Evolutionary conservation across 2,888 invertebrate genomes (phyloP).

Genomic region (Ochropleura leucogaster): DNA sequence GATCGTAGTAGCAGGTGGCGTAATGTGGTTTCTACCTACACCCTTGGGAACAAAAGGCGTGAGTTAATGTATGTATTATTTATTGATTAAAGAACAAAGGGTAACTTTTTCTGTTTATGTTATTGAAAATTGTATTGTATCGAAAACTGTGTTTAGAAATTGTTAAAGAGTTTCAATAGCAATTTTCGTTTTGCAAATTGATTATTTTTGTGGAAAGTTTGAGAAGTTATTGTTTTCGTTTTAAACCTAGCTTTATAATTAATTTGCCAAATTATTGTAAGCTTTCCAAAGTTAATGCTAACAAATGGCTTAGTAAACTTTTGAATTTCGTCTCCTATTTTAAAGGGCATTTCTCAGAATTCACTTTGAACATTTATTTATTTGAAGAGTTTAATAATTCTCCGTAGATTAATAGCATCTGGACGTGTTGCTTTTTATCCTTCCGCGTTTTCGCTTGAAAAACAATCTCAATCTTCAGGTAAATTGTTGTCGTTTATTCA

Average conservation of each 20-base stretch:
- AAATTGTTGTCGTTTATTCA: too few species aligned
- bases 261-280: slow-evolving; percentile 20
- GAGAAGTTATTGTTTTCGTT: slow-evolving; percentile 30
- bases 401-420: background rate
- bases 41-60: too few species aligned
- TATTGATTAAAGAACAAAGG: background rate
- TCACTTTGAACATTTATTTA: background rate
- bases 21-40: too few species aligned
- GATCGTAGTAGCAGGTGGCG: too few species aligned
- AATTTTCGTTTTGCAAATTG: slow-evolving; percentile 7
- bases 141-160: slow-evolving; percentile 8
- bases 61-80: background rate
- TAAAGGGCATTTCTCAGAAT: background rate
- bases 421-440: too few species aligned
- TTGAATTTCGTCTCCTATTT: background rate
- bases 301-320: slow-evolving; percentile 3
- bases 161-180: slow-evolving; percentile 11
- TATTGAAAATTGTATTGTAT: background rate
- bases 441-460: too few species aligned
- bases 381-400: background rate
- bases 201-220: slow-evolving; percentile 29
- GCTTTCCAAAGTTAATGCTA: background rate
- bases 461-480: too few species aligned
- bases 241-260: slow-evolving; percentile 16
- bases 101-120: background rate